Base-by-base conservation (phyloP, 2,113 vertebrate genomes). In the Oncorhynchus kisutch region DNA sequence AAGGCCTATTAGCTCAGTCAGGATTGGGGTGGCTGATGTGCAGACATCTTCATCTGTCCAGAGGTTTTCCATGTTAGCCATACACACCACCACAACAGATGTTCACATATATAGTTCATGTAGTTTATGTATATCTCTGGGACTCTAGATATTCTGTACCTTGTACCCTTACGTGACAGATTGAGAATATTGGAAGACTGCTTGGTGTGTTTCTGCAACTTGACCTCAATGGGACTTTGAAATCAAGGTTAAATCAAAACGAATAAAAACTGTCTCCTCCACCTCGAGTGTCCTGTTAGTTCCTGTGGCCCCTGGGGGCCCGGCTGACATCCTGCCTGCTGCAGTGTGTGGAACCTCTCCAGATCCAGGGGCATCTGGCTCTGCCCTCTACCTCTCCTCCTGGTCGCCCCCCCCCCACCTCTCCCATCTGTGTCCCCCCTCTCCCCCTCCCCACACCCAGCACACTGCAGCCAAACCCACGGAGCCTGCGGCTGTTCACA, bases 401-500 rank as follows among this genome's bases (percentile, higher is more conserved):
- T 54, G 20, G 14, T 45, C 39, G 9, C 12, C 67, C 9, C 7
- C 6, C n/a, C 8, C 59, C 64, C 3, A 24, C 72, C 39, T 73
- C 29, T 74, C 22, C 78, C 79, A 69, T 70, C 73, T 80, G 73
- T 71, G 80, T 60, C 60, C 60, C 67, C 20, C 68, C 51, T 62
- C 73, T 34, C n/a, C 60, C 54, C 20, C 69, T 54, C 64, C 39
- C 59, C 66, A 77, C 66, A 70, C 78, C 72, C 49, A 7, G 73
- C 20, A 8, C 45, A 8, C 45, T 31, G 71, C 67, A 34, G 12
- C 25, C 65, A 67, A 39, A 54, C 73, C 64, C 29, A 64, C 67
- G 27, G 70, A 75, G 78, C 48, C 57, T 39, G 76, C 67, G 34
- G 72, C 84, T 82, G 77, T 71, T 77, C 75, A 20, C 76, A 8